Conservation (phyloP, 2,888 invertebrate species). For the Boloria euphrosyne region DNA sequence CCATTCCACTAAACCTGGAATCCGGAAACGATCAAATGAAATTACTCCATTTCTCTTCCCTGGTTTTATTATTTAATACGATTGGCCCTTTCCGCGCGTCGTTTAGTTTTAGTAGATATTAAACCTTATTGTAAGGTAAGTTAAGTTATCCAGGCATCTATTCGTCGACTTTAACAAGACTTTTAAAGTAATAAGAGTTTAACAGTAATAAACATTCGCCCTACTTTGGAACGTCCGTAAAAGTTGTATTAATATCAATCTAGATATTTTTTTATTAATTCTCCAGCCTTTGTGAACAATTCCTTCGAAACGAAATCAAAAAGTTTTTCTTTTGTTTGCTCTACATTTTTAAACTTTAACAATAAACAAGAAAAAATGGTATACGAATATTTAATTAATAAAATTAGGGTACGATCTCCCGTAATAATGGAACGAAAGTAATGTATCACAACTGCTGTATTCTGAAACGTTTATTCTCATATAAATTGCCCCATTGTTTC, state of each 20-base stretch:
- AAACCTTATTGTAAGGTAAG: constrained; percentile 36
- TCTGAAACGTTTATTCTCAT: constrained; percentile 41
- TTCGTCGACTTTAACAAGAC: constrained; percentile 21
- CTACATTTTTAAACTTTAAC: constrained; percentile 35
- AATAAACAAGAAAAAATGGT: constrained; percentile 38
- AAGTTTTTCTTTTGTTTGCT: constrained; percentile 33
- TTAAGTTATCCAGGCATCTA: constrained; percentile 29
- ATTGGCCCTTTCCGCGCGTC: constrained; percentile 36
- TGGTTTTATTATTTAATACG: constrained; percentile 41
- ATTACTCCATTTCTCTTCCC: constrained; percentile 34
- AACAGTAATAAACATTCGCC: constrained; percentile 26
- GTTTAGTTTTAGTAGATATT: constrained; percentile 39
- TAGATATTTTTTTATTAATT: constrained; percentile 10
- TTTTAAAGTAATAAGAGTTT: constrained; percentile 27
- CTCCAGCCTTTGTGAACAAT: constrained; percentile 4
- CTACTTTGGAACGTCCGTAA: constrained; percentile 6
- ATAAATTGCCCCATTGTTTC: constrained; percentile 42
- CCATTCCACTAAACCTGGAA: constrained; percentile 32
- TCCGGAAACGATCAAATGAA: constrained; percentile 37
- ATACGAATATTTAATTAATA: constrained; percentile 45
- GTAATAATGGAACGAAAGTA: constrained; percentile 43
- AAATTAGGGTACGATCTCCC: constrained; percentile 38
- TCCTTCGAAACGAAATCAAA: constrained; percentile 25
- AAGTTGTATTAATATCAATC: constrained; percentile 17
- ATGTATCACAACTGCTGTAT: constrained; percentile 34